These are phyloP conservation scores for Plectropomus leopardus DNA, from an alignment of 2,113 vertebrate genomes.

Conservation along the genomic window DNA sequence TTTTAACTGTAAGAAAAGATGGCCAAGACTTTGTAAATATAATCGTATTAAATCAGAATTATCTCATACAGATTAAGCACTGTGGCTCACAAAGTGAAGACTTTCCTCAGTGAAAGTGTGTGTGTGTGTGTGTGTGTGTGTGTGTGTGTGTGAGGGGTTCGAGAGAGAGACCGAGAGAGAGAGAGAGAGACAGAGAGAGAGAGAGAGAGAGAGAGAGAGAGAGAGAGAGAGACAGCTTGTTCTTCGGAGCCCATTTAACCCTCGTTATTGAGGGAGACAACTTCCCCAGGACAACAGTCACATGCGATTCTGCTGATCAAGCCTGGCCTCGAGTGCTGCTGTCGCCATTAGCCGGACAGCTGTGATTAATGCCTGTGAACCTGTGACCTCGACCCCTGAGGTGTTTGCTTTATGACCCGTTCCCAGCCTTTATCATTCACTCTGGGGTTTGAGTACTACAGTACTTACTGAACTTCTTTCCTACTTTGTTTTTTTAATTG, in stretches of 20 bases:
- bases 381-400: slow-evolving; percentile 71
- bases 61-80: background rate
- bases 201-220: too few relatives aligned
- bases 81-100: background rate
- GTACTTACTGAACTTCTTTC: background rate
- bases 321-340: slow-evolving; percentile 65
- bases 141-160: too few relatives aligned
- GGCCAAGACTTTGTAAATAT: background rate
- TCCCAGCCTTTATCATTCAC: slow-evolving; percentile 60
- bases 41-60: background rate
- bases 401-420: slow-evolving; percentile 73
- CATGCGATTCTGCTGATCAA: slow-evolving; percentile 81
- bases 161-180: too few relatives aligned
- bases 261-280: slow-evolving; percentile 76
- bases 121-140: background rate
- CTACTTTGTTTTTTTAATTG: background rate
- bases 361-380: slow-evolving; percentile 85
- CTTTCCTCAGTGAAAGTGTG: background rate
- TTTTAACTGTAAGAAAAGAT: background rate
- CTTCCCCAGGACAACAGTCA: slow-evolving; percentile 79
- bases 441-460: background rate
- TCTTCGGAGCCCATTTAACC: slow-evolving; percentile 10
- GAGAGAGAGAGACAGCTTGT: slow-evolving; percentile 59
- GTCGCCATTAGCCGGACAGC: slow-evolving; percentile 83
- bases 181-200: too few relatives aligned